These are phyloP conservation scores for Labeo rohita DNA, from an alignment of 2,113 vertebrate species.

Conservation along the genomic window DNA sequence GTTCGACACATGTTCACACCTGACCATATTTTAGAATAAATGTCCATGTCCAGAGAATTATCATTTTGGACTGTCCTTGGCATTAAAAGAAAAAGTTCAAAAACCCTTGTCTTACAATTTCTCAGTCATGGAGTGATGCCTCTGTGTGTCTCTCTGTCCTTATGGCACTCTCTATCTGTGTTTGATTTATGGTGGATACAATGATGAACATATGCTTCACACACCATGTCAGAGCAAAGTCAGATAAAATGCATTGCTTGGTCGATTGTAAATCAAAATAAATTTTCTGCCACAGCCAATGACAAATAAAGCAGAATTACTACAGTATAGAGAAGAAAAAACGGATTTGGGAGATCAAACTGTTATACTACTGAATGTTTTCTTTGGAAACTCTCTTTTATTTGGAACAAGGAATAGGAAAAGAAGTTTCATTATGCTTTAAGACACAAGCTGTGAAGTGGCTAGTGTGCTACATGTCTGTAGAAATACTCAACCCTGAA, in stretches of 20 bases:
- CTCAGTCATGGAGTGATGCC: neutral
- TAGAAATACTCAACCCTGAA: neutral
- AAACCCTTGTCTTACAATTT: neutral
- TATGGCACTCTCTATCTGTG: neutral
- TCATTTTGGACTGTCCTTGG: neutral
- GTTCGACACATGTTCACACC: neutral
- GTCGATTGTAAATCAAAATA: conserved; percentile 25
- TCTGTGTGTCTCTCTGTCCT: conserved; percentile 1
- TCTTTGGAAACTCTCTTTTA: neutral
- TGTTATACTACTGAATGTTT: neutral
- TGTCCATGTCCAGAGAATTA: neutral
- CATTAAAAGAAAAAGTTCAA: neutral
- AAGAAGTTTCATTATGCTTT: neutral
- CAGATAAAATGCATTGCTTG: conserved; percentile 8
- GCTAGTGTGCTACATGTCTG: neutral
- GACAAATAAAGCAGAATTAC: neutral
- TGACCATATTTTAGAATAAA: neutral
- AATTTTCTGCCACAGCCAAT: neutral
- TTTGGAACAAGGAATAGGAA: neutral
- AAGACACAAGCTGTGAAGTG: neutral
- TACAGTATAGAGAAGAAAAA: neutral
- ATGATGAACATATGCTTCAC: conserved; percentile 24
- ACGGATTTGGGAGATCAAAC: conserved; percentile 3
- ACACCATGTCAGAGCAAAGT: neutral
- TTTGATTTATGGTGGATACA: conserved; percentile 10